A percentile compares a stretch with the other conserved stretches of the same genome.
These are phyloP conservation scores for Pyrgilauda ruficollis DNA, from an alignment of 2,113 vertebrate species.

Conservation along the genomic window DNA sequence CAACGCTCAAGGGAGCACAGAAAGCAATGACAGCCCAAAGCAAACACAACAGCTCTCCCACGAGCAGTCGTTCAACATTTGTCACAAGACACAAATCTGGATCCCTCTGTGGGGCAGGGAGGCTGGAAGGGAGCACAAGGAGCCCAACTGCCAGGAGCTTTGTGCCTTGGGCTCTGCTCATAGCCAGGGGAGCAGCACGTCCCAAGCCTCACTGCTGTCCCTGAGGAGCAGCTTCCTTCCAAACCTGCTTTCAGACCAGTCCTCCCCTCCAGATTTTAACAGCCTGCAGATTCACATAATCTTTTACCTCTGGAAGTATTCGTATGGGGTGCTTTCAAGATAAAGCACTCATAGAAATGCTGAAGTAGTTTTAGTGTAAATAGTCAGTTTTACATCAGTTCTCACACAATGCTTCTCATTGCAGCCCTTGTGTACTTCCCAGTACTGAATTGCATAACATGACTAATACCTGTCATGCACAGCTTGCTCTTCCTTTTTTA, in stretches of 20 bases:
- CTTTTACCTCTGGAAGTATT: not conserved
- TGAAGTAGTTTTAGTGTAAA: not conserved
- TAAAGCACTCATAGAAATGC: not conserved
- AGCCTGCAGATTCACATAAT: not conserved
- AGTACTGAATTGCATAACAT: not conserved
- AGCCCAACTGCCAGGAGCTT: fast-evolving
- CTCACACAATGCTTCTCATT: not conserved
- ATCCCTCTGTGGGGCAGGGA: not conserved
- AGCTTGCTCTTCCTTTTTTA: not conserved
- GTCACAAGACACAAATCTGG: not conserved
- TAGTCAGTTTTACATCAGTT: not conserved
- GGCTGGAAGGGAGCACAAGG: not conserved
- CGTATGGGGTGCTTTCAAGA: not conserved
- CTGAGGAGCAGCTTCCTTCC: not conserved
- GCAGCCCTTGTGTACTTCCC: not conserved
- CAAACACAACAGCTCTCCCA: not conserved
- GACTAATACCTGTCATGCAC: not conserved
- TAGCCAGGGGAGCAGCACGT: not conserved
- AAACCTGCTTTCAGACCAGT: not conserved
- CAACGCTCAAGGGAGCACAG: not conserved
- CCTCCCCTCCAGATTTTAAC: not conserved
- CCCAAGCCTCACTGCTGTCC: fast-evolving
- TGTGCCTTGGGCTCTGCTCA: not conserved
- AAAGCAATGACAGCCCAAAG: not conserved
- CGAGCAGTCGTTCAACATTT: not conserved